These are phyloP conservation scores for Yponomeuta cagnagella DNA, from an alignment of 2,888 invertebrate genomes.

Conservation along the genomic window DNA sequence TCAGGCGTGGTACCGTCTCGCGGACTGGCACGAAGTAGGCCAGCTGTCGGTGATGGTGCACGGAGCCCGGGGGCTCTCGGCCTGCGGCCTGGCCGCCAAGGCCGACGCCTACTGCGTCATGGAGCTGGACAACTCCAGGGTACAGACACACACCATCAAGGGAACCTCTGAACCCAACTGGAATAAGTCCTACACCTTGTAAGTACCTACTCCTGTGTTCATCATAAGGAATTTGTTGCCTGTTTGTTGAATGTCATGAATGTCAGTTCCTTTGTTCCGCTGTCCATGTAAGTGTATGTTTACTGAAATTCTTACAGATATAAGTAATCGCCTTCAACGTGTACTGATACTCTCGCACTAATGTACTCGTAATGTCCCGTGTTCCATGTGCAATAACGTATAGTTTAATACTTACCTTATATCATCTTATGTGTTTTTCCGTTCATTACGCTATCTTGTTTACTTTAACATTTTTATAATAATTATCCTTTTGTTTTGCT, in stretches of 20 bases:
- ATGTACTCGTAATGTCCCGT: not conserved
- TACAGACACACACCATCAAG: conserved; percentile 57
- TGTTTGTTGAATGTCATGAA: no score
- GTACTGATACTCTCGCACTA: no score
- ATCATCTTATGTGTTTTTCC: not conserved
- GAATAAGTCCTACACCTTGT: conserved; percentile 64
- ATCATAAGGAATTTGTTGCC: no score
- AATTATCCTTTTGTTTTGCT: not conserved
- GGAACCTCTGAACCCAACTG: conserved; percentile 56
- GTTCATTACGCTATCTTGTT: not conserved
- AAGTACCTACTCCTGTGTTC: conserved; percentile 29
- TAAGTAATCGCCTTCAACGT: no score
- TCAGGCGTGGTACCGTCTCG: conserved; percentile 59
- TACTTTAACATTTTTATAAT: not conserved
- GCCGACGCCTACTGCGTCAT: conserved; percentile 61
- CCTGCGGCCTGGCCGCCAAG: conserved; percentile 50
- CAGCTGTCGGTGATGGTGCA: conserved; percentile 57
- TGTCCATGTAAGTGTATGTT: no score
- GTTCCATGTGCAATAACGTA: not conserved
- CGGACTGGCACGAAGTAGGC: conserved; percentile 56
- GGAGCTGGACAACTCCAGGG: conserved; percentile 60
- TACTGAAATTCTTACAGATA: no score
- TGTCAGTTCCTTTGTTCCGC: no score
- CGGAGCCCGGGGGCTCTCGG: conserved; percentile 50
- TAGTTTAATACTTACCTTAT: no score